Evolutionary conservation across 2,888 invertebrate genomes (phyloP), one percentile per base, ranked within the genome.

Genomic region (Elgonia sp.): DNA sequence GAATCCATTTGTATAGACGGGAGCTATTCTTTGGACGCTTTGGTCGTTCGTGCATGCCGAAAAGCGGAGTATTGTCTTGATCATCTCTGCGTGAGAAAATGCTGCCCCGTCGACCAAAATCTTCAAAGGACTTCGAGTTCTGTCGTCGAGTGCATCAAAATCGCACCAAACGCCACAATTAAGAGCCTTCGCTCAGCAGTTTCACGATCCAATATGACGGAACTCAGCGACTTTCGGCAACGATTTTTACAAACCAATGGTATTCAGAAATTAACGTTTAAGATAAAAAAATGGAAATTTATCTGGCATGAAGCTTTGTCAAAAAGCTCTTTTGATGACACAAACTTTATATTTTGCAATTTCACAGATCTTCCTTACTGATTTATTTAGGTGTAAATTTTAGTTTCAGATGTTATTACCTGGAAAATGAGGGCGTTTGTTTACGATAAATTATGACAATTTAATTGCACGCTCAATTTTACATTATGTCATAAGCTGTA

Each of bases 31-130:
- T 72, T 84, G 60, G 84, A 83, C 79, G 63, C 81, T 86, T 81
- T 89, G 81, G 82, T 88, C 81, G 79, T 79, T 84, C 89, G 89
- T 75, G 84, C 82, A 69, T 89, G 89, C 63, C 76, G 63, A 62
- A 77, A 76, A 77, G 60, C 62, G 14, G 73, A 69, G 39, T 87
- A 89, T 79, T 89, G 89, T 86, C 70, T 86, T 69, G 84, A 80
- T 5, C 91, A 93, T 57, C 60, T 92, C 1, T 95, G 95, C 89
- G 88, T 95, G 70, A 91, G 92, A 75, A 95, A 95, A 90, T 95
- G 95, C 89, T 95, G 95, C 81, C 81, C 89, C 9, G 94, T 94
- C 46, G 91, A 92, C 42, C 89, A 92, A 67, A 90, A 90, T 6
- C 86, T 86, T 77, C 82, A 82, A 86, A 86, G 86, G 65, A 40